Conservation (phyloP, 2,113 vertebrate genomes). For the Cariama cristata region DNA sequence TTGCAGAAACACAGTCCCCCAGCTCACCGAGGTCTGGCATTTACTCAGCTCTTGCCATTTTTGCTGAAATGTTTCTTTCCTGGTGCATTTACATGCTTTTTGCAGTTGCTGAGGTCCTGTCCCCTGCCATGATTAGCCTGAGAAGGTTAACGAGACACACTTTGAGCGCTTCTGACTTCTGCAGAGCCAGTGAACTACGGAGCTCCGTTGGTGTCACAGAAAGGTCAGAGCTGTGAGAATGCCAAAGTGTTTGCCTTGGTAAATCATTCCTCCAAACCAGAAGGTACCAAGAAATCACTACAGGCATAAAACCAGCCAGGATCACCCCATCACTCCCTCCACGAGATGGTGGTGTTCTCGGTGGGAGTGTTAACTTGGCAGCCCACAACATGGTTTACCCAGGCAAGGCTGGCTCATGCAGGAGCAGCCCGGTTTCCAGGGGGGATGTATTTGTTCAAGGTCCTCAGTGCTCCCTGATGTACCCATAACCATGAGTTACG, state of each 20-base stretch:
- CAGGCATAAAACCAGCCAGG: background rate
- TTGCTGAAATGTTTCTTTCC: conserved; percentile 50
- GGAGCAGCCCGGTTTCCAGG: background rate
- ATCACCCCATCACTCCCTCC: background rate
- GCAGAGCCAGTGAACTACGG: conserved; percentile 11
- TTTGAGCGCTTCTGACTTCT: conserved; percentile 42
- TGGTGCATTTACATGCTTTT: conserved; percentile 53
- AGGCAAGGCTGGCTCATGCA: background rate
- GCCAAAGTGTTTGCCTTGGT: background rate
- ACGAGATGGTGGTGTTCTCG: background rate
- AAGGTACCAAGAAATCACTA: background rate
- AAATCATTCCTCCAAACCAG: conserved; percentile 11
- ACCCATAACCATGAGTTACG: background rate
- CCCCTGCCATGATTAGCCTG: conserved; percentile 64
- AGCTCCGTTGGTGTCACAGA: conserved; percentile 3
- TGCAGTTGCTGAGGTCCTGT: conserved; percentile 48
- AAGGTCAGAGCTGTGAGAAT: conserved; percentile 32
- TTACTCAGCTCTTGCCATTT: conserved; percentile 60
- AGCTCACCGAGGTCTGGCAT: conserved; percentile 38
- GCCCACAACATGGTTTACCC: background rate
- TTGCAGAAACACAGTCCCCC: conserved; percentile 1
- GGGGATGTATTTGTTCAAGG: background rate
- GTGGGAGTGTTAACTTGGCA: background rate
- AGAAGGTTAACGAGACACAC: conserved; percentile 71
- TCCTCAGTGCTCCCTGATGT: background rate